Evolutionary conservation across 2,888 invertebrate genomes (phyloP).

Genomic region (Ommatoiulus sabulosus): DNA sequence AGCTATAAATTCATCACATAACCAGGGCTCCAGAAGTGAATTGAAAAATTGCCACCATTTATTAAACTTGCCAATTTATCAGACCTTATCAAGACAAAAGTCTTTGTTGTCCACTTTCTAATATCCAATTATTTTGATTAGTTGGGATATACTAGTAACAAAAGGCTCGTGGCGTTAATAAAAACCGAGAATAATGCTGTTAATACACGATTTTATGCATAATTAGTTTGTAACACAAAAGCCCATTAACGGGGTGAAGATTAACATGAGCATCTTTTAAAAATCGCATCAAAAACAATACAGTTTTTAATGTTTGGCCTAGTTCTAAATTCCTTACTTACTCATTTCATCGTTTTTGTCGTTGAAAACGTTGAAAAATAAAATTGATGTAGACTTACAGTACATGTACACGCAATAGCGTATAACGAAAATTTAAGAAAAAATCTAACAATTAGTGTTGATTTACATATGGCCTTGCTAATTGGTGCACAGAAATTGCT

Average conservation of each 20-base stretch:
- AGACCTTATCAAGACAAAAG: too few relatives aligned
- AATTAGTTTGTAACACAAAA: too few relatives aligned
- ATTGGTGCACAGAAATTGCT: background rate
- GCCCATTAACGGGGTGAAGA: background rate
- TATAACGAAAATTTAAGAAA: background rate
- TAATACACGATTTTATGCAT: too few relatives aligned
- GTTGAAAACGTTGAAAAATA: background rate
- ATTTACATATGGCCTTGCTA: background rate
- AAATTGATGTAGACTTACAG: background rate
- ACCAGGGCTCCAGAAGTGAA: too few relatives aligned
- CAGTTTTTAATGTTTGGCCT: background rate
- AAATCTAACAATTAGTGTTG: background rate
- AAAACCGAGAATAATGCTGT: too few relatives aligned
- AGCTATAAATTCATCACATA: too few relatives aligned
- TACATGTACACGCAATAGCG: background rate
- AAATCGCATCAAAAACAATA: background rate
- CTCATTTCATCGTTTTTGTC: background rate
- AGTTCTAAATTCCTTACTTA: background rate
- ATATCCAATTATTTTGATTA: too few relatives aligned
- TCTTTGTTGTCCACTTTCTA: too few relatives aligned
- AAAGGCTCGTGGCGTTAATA: too few relatives aligned
- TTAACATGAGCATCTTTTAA: background rate
- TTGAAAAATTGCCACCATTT: too few relatives aligned
- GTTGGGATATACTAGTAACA: too few relatives aligned
- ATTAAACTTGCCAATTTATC: too few relatives aligned